Conservation (phyloP, 2,113 vertebrate genomes). For the Etia nguti region DNA sequence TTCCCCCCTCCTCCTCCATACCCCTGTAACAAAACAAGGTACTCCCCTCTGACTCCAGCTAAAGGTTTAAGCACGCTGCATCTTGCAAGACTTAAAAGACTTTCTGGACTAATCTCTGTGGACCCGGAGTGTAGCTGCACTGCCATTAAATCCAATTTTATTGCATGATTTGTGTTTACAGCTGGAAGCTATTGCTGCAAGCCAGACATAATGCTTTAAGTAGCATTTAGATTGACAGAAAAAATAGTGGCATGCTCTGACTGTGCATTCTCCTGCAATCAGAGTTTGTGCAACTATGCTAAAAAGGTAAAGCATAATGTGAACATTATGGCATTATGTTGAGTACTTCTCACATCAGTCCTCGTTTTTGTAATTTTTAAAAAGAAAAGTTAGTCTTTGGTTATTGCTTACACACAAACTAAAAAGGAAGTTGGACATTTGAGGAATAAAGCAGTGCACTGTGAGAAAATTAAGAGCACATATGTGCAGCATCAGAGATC, state of each 20-base stretch:
- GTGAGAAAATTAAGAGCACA: neutral
- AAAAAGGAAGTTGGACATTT: neutral
- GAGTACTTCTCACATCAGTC: neutral
- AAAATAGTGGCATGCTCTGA: neutral
- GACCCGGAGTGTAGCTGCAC: neutral
- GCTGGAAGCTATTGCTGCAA: neutral
- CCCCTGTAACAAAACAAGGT: conserved; percentile 62
- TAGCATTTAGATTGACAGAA: neutral
- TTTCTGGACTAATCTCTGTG: neutral
- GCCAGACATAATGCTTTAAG: neutral
- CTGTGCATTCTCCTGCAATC: neutral
- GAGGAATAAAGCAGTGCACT: neutral
- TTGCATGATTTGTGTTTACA: neutral
- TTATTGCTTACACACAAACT: neutral
- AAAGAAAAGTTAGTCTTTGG: neutral
- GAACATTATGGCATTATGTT: neutral
- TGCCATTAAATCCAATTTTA: neutral
- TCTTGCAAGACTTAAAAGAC: neutral
- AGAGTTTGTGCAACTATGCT: neutral
- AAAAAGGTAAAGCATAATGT: neutral
- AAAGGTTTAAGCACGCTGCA: conserved; percentile 2
- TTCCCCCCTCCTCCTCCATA: conserved; percentile 20
- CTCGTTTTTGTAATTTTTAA: neutral
- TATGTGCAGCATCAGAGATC: neutral
- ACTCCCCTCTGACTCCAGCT: conserved; percentile 19